Base-by-base conservation (phyloP, 2,888 invertebrate genomes). In the Ypsolopha scabrella region DNA sequence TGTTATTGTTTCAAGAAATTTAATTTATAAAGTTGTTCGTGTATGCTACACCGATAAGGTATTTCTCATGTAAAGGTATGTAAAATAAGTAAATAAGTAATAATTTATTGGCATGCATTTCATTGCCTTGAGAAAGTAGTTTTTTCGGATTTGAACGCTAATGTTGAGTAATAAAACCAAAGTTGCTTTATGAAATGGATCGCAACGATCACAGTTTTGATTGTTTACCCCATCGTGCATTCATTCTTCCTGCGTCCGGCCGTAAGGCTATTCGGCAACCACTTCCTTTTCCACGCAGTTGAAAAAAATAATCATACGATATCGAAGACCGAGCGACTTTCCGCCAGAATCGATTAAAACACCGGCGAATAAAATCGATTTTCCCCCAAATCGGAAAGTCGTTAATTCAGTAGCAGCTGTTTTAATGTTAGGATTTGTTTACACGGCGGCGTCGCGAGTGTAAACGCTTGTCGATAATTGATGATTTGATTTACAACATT, bases 401-500 rank as follows among this genome's bases (percentile, higher is more conserved):
- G 76, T 85, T 74, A 85, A 85, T 78, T 67, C 78, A 79, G 78
- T 78, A 80, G 81, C 75, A 70, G 61, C 62, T 68, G 77, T 78
- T 83, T 85, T 82, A 81, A 79, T 75, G 81, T 77, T 38, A 67
- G 70, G 70, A 61, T 79, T 80, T 85, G 86, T 85, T 86, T 86
- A 86, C 85, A 79, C 65, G 78, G 83, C 80, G 86, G 85, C 83
- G 80, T 83, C 77, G 74, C 80, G 74, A 79, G 82, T 76, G 81
- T 86, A 85, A 85, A 86, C 86, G 78, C 71, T 79, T 78, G 80
- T 80, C 82, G 80, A 82, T 85, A 86, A 85, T 86, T 85, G 86
- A 85, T 81, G 83, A 85, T 81, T 83, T 86, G 86, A 86, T 86
- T 85, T 85, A 85, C 81, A 81, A 72, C 83, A 77, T 78, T 75